Evolutionary conservation across 1,140 invertebrate species (phyloP), one percentile per base, ranked within the genome.

Genomic region (Ephestia elutella): DNA sequence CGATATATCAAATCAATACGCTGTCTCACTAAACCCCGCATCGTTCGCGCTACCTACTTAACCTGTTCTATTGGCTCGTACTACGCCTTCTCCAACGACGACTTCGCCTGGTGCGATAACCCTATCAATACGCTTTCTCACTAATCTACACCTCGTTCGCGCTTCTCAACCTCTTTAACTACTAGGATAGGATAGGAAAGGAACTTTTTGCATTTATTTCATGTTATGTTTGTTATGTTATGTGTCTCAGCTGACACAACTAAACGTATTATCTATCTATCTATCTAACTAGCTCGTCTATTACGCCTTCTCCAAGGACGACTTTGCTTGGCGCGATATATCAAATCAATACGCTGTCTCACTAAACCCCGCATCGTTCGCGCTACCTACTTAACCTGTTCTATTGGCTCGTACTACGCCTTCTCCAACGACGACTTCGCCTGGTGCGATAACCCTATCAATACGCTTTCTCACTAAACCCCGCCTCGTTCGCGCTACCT

Each of bases 241-340:
- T n/a, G n/a, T n/a, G n/a, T n/a, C n/a, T n/a, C n/a, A n/a, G n/a
- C n/a, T n/a, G n/a, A n/a, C n/a, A n/a, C n/a, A n/a, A n/a, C n/a
- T n/a, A n/a, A n/a, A n/a, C n/a, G n/a, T n/a, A n/a, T n/a, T n/a
- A n/a, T n/a, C n/a, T n/a, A n/a, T n/a, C n/a, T n/a, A n/a, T n/a
- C n/a, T n/a, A n/a, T n/a, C n/a, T n/a, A n/a, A 98, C 82, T 98
- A 96, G 96, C 87, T 96, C 61, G 89, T 93, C n/a, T n/a, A n/a
- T 38, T 96, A 96, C 82, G 92, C 93, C 10, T 91, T 91, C 56
- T 92, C 92, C 59, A 92, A 93, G 70, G 92, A 93, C 63, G 91
- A 93, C 75, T 94, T 94, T 76, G 91, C 92, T 64, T 94, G 93
- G 93, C 91, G 92, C 55, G 92, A 94, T 80, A 87, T n/a, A 87